Evolutionary conservation across 2,113 vertebrate species (phyloP), one percentile per base, ranked within the genome.

Genomic region (Leucoraja erinaceus): DNA sequence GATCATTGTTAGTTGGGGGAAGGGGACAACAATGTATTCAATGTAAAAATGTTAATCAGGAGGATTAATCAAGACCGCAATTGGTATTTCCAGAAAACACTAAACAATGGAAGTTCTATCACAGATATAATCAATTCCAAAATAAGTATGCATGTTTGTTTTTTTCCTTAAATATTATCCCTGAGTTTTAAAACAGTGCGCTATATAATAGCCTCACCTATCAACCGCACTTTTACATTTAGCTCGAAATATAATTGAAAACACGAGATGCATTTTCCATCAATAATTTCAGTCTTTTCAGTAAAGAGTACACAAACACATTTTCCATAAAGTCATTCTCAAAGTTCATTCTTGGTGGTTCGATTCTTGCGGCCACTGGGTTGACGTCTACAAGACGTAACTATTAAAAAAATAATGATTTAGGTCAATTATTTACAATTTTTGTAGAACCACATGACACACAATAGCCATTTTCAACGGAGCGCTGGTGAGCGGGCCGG

Each of bases 211-310:
- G 47, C 77, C 38, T 47, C 38, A 47, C 38, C 38, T 47, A 47
- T 47, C 38, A 47, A 47, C 38, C 3, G 38, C 66, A 72, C 70
- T 5, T 63, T 88, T 88, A 47, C 38, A 47, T 47, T 47, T 47
- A 47, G 38, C 38, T 47, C 63, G 63, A 88, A 63, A 63, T 28
- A 88, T 31, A 63, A 63, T 6, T 88, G n/a, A 88, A 88, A 63
- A 88, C 83, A 7, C 83, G 83, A 18, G 83, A 88, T 31, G 16
- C 63, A 31, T 63, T 88, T 88, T 88, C 83, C 83, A 88, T 88
- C 9, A 91, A 28, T 18, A 54, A 47, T 91, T 72, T 70, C 66
- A 91, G 33, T 4, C 54, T 70, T 72, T 54, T 91, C 66, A 91
- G 68, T 18, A 91, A 38, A 91, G 7, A 16, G 0, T 63, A 31